These are phyloP conservation scores for Bedellia somnulentella DNA, from an alignment of 2,888 invertebrate genomes.

Conservation along the genomic window DNA sequence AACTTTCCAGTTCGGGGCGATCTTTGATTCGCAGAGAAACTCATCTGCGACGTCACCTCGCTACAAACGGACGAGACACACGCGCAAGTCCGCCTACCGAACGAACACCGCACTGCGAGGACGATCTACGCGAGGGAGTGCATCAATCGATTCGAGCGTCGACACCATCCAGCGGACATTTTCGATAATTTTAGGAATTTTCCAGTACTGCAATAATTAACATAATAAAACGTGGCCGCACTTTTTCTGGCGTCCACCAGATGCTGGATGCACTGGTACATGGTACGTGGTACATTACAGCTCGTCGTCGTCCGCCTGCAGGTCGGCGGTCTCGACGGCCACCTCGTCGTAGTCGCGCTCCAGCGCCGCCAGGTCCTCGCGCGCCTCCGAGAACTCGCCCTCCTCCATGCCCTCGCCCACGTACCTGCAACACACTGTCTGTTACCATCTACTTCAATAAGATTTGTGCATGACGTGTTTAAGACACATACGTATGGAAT, in stretches of 20 bases:
- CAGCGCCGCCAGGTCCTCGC: conserved; percentile 74
- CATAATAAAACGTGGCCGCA: conserved; percentile 42
- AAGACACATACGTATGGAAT: background rate
- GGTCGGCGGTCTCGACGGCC: conserved; percentile 62
- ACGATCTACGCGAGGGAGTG: conserved; percentile 10
- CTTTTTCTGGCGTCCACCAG: conserved; percentile 43
- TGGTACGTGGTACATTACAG: conserved; percentile 18
- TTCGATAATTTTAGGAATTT: conserved; percentile 47
- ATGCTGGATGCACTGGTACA: conserved; percentile 11
- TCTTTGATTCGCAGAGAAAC: too few relatives aligned
- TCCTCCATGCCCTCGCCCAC: conserved; percentile 83
- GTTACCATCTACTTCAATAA: background rate
- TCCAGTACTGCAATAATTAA: conserved; percentile 46
- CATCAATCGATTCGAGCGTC: background rate
- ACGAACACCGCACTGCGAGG: conserved; percentile 18
- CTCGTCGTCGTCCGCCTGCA: conserved; percentile 39
- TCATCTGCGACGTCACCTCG: too few relatives aligned
- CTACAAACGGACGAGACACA: conserved; percentile 8
- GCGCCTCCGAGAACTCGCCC: conserved; percentile 80
- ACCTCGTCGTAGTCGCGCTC: conserved; percentile 78
- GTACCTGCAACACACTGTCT: conserved; percentile 68
- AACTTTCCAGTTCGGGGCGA: too few relatives aligned
- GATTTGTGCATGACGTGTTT: background rate
- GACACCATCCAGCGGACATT: conserved; percentile 34
- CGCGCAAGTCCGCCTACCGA: conserved; percentile 29